Evolutionary conservation across 1,140 invertebrate species (phyloP), one percentile per base, ranked within the genome.

Genomic region (Drosophila tsacasi): DNA sequence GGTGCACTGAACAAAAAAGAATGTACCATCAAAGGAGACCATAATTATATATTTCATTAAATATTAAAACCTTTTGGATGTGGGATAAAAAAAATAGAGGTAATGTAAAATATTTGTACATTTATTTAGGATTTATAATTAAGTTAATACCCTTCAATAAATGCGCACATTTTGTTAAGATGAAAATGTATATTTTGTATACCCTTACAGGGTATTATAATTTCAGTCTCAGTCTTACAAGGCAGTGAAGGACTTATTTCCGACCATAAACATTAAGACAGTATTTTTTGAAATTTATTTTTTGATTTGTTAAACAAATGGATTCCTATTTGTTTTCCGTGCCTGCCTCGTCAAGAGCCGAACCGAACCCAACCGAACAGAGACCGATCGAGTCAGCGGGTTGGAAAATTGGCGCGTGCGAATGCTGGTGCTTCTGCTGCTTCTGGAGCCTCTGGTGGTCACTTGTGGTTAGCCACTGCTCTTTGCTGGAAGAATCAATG

Each of bases 351-450:
- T 54, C 30, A 42, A 49, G 3, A 21, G 60, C 35, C 39, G 6
- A 46, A 37, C 58, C 32, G 21, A 23, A 23, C 19, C 25, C 10
- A 35, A 21, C 50, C 54, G 19, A 55, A 55, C 52, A 35, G 46
- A 67, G 32, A 55, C 54, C 47, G 64, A 67, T 69, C 62, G 68
- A 79, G 64, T 61, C 83, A 87, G 83, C 67, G 80, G 68, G 35
- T 66, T 68, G 84, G 81, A 87, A 89, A 87, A 87, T 87, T 89
- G 84, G 77, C 84, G 84, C 84, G 84, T 87, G 84, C 83, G 77
- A 77, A 69, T 55, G 73, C 63, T 74, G 27, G 77, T 67, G 61
- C 66, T 78, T 32, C 73, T 71, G 55, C n/a, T 46, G 47, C 23
- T 19, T 44, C 49, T 50, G 55, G 21, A 39, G 49, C 27, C 15